phyloP scores from a whole-genome alignment of 2,113 vertebrate genomes.

The Illadopsis cleaveri region DNA sequence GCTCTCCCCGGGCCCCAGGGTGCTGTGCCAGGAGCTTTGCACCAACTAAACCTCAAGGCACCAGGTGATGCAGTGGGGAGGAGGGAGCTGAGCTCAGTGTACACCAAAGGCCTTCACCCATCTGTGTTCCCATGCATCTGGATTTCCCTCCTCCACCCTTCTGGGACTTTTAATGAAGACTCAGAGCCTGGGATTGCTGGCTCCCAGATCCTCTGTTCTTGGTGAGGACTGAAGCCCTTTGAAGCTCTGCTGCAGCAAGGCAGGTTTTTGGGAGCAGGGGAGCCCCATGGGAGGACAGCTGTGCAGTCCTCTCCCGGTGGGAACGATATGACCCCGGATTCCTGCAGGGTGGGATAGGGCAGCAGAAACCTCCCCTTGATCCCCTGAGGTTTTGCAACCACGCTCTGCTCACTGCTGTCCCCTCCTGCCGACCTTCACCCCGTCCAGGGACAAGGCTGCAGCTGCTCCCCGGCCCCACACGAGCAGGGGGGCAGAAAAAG shows the following conservation, averaged over 20 bases:
- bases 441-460: neutral
- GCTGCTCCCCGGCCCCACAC: accelerated
- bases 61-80: neutral
- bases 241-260: neutral
- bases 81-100: neutral
- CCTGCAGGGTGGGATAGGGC: neutral
- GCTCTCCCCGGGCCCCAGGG: accelerated
- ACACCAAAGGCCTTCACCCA: neutral
- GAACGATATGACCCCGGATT: neutral
- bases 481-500: accelerated
- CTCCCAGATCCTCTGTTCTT: neutral
- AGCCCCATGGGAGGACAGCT: neutral
- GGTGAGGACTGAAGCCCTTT: neutral
- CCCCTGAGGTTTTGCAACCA: neutral
- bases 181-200: neutral
- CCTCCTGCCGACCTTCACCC: neutral
- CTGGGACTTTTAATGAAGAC: neutral
- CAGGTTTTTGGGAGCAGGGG: neutral
- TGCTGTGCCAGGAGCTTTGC: neutral
- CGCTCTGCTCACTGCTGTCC: accelerated
- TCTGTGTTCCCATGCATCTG: neutral
- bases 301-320: neutral
- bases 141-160: neutral
- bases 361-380: neutral
- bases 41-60: neutral